These are phyloP conservation scores for Nansenia antarctica DNA, from an alignment of 2,113 vertebrate genomes.

Conservation along the genomic window DNA sequence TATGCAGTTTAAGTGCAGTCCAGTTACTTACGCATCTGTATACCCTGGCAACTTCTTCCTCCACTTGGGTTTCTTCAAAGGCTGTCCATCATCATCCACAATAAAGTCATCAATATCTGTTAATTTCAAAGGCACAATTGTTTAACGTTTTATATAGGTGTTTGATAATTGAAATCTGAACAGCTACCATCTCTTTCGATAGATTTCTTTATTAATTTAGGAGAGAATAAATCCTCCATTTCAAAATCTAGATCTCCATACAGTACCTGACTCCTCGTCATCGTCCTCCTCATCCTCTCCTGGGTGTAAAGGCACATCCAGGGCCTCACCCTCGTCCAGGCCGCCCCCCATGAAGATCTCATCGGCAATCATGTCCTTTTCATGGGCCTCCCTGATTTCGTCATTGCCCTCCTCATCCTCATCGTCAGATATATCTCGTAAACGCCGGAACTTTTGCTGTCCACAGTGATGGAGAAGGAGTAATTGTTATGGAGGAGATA, in stretches of 20 bases:
- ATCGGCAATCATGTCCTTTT: constrained; percentile 88
- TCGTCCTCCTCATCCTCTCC: constrained; percentile 87
- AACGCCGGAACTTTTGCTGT: constrained; percentile 88
- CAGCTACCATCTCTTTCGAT: too few species aligned
- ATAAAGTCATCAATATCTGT: constrained; percentile 92
- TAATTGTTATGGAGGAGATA: neutral
- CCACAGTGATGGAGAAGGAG: constrained; percentile 5
- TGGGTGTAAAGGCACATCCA: constrained; percentile 72
- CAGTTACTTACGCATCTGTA: constrained; percentile 91
- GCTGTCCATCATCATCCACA: constrained; percentile 90
- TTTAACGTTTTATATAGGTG: too few species aligned
- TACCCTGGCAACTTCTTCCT: constrained; percentile 89
- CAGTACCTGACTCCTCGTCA: constrained; percentile 88
- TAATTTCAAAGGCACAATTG: too few species aligned
- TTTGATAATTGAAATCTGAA: too few species aligned
- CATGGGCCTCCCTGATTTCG: constrained; percentile 58
- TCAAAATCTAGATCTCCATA: too few species aligned
- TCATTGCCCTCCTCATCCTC: constrained; percentile 87
- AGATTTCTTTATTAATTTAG: too few species aligned
- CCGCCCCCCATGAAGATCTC: constrained; percentile 89
- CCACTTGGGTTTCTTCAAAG: constrained; percentile 86
- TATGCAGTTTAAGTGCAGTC: too few species aligned
- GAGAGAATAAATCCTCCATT: too few species aligned
- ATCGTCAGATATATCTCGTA: constrained; percentile 76
- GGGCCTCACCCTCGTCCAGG: constrained; percentile 81